Percentiles rank a stretch among this genome's conserved stretches.
phyloP scores from a whole-genome alignment of 2,113 vertebrate species.

The Nothobranchius furzeri region DNA sequence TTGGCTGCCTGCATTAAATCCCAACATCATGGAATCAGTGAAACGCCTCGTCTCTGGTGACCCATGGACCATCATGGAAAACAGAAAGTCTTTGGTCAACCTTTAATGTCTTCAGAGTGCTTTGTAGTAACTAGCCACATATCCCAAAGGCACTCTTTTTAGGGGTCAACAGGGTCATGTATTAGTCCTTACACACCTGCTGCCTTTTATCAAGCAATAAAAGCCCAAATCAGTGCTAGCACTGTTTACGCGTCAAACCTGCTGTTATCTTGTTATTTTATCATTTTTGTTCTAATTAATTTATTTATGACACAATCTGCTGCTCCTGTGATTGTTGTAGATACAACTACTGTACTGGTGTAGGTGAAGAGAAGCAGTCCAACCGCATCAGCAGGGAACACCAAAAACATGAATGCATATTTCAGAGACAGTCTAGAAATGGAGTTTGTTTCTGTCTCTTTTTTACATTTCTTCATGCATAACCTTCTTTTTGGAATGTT shows the following conservation, averaged over 20 bases:
- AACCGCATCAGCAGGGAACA: slow-evolving; percentile 18
- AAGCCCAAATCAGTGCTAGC: not conserved
- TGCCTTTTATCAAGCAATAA: slow-evolving; percentile 9
- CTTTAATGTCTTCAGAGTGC: no score
- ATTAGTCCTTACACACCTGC: slow-evolving; percentile 12
- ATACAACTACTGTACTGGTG: not conserved
- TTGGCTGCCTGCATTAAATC: slow-evolving; percentile 14
- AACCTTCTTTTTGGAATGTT: slow-evolving; percentile 31
- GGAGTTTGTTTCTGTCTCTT: not conserved
- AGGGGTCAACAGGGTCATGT: slow-evolving; percentile 29
- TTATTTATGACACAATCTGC: not conserved
- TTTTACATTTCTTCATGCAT: slow-evolving; percentile 3
- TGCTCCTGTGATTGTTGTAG: not conserved
- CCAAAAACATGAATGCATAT: not conserved
- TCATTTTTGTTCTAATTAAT: not conserved
- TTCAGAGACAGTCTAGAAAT: not conserved
- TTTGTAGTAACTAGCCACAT: no score
- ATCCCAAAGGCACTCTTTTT: not conserved
- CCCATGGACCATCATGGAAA: not conserved
- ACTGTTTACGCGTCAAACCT: not conserved
- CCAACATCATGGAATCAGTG: no score
- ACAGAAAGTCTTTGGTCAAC: not conserved
- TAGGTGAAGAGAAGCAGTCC: no score
- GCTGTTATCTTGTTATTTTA: not conserved
- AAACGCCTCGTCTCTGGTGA: no score